Evolutionary conservation across 2,797 vertebrate species (phyloP).

Genomic region (Masticophis lateralis): DNA sequence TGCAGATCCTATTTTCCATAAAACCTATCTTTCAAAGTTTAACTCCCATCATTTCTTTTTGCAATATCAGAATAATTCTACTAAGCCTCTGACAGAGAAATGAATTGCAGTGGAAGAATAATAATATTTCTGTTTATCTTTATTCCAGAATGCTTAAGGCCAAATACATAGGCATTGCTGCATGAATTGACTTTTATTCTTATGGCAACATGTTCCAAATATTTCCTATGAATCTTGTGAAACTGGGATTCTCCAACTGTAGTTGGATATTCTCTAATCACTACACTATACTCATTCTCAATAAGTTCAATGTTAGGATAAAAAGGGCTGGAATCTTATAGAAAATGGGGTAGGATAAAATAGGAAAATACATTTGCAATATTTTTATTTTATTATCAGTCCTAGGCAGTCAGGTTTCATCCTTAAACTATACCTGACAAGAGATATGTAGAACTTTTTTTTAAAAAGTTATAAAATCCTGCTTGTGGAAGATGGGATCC

Average conservation of each 20-base stretch:
- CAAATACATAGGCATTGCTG: background rate
- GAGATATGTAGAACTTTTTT: background rate
- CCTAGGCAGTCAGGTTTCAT: background rate
- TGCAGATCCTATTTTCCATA: background rate
- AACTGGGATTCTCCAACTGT: background rate
- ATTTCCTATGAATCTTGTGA: background rate
- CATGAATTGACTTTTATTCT: background rate
- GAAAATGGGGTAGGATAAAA: background rate
- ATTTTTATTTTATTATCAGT: background rate
- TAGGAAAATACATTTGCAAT: background rate
- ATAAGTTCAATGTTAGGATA: background rate
- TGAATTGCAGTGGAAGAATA: background rate
- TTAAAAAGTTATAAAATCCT: background rate
- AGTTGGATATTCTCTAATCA: background rate
- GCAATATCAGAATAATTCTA: background rate
- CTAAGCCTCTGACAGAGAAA: background rate
- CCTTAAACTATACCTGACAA: background rate
- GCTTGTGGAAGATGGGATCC: background rate
- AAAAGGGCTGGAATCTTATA: background rate
- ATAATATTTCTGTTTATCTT: background rate
- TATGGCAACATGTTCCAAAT: background rate
- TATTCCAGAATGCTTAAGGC: background rate
- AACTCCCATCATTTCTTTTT: background rate
- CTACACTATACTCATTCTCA: background rate
- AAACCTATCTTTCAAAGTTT: background rate